Percentiles rank a stretch among this genome's conserved stretches.
phyloP scores from a whole-genome alignment of 2,797 vertebrate genomes.

The Lacerta bilineata region DNA sequence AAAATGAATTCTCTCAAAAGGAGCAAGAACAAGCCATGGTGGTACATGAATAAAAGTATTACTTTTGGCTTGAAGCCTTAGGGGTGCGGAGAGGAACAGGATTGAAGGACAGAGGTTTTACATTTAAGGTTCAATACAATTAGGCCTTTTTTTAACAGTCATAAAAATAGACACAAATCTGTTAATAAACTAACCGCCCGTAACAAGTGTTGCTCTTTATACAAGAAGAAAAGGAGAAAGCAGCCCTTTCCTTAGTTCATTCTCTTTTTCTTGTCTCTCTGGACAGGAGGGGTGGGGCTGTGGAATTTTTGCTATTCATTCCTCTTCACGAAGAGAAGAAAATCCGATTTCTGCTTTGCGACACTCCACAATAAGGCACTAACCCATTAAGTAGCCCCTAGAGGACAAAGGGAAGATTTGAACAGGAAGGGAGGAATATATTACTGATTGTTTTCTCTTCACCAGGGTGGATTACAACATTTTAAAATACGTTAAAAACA shows the following conservation, averaged over 20 bases:
- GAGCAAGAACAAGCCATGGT: conserved; percentile 53
- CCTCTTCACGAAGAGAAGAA: conserved; percentile 62
- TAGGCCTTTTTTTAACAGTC: conserved; percentile 37
- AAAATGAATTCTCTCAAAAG: conserved; percentile 36
- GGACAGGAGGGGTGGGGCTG: not conserved
- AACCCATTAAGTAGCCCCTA: conserved; percentile 98
- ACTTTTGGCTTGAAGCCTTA: conserved; percentile 55
- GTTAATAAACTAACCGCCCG: conserved; percentile 46
- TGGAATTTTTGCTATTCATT: conserved; percentile 44
- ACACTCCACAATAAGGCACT: conserved; percentile 61
- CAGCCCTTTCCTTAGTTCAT: conserved; percentile 21
- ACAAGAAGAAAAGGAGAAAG: conserved; percentile 50
- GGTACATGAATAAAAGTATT: conserved; percentile 61
- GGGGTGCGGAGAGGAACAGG: conserved; percentile 2
- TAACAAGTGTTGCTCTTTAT: conserved; percentile 32
- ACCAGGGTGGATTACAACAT: too few species aligned
- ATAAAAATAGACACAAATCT: conserved; percentile 45
- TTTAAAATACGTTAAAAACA: too few species aligned
- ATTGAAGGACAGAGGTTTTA: not conserved
- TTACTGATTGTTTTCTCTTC: too few species aligned
- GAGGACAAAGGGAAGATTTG: conserved; percentile 49
- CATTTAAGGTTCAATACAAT: conserved; percentile 25
- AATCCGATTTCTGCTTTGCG: conserved; percentile 54
- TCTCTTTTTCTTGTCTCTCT: conserved; percentile 42
- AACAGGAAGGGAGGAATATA: not conserved